Base-by-base conservation (phyloP, 2,797 vertebrate genomes). In the Okamejei kenojei region DNA sequence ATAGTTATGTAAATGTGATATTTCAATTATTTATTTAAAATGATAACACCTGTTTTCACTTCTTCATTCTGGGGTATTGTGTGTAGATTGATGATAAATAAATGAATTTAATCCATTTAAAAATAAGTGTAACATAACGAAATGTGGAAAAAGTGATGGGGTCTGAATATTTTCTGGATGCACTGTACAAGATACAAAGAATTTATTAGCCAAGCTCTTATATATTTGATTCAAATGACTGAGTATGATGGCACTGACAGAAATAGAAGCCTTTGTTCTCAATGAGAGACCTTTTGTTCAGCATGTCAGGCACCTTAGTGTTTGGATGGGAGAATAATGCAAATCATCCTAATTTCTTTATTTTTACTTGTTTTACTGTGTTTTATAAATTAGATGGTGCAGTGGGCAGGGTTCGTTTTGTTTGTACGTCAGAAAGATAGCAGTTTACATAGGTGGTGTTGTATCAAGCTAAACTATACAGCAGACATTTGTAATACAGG, bases 401-500 rank as follows among this genome's bases (percentile, higher is more conserved):
- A 91, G 26, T 54, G 21, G 9, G 5, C 45, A 65, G 71, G 38
- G 74, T 11, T 29, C 7, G 13, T 74, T 73, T 74, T 45, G 23
- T 73, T 65, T 91, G 90, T 38, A 73, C 54, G 90, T 92, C 90
- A 92, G 73, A 92, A 21, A 92, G 90, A 74, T 71, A 92, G 71
- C 90, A 92, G 26, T 29, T 92, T 92, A 92, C 23, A 76, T 92
- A 92, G 71, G 35, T 45, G 74, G 90, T 38, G 45, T 21, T 26
- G 38, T 92, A 92, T 92, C 54, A 76, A 74, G 26, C 38, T 54
- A 74, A 92, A 54, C 10, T 54, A 73, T 54, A 23, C 58, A 92
- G 90, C 26, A 92, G 54, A 71, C 38, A 54, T 92, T 92, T 92
- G 90, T 26, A 92, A 92, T 76, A 76, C 90, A 92, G 90, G 90